Conservation (phyloP, 2,797 vertebrate genomes). For the Spizella passerina region DNA sequence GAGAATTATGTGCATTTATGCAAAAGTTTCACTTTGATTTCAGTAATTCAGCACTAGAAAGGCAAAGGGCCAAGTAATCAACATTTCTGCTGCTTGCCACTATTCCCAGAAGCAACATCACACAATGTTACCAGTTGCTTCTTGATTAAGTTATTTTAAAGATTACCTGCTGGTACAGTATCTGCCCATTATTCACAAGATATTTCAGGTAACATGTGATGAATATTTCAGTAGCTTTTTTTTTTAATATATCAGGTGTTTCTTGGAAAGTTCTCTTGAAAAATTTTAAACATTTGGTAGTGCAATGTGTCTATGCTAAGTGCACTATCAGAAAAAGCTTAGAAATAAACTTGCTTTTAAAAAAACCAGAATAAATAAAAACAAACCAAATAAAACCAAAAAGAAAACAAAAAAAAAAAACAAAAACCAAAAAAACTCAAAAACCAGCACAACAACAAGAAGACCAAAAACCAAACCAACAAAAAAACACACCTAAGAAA, state of each 20-base stretch:
- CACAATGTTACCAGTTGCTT: neutral
- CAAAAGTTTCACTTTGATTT: neutral
- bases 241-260: neutral
- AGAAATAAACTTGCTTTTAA: neutral
- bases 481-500: neutral
- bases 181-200: neutral
- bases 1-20: neutral
- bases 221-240: neutral
- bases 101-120: neutral
- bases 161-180: neutral
- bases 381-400: no score
- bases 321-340: neutral
- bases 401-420: neutral
- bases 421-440: neutral
- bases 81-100: neutral
- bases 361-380: neutral
- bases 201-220: neutral
- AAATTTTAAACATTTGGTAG: neutral
- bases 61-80: neutral
- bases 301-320: neutral
- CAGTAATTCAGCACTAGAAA: neutral
- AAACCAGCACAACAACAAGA: neutral
- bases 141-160: neutral
- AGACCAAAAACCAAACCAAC: neutral
- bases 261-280: neutral